Evolutionary conservation across 2,888 invertebrate species (phyloP), one percentile per base, ranked within the genome.

Genomic region (Agrotis exclamationis): DNA sequence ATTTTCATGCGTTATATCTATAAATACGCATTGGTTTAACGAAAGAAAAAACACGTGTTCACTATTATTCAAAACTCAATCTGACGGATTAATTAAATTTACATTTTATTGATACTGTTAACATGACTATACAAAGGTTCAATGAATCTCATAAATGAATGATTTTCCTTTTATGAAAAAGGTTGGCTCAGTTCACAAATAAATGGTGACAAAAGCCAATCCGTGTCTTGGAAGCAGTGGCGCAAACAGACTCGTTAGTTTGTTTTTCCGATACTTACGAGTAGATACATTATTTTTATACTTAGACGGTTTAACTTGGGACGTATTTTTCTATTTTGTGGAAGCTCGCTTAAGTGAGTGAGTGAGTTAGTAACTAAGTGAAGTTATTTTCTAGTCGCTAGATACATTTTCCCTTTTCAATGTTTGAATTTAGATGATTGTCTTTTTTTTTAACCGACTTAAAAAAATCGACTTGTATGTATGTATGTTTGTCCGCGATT

Each of bases 161-260:
- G 11, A 56, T 13, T 48, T 68, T 45, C 5, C 4, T 53, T 76
- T 53, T 11, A 54, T 54, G 28, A 28, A 48, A 44, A n/a, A 18
- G 18, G 33, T 28, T n/a, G 3, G 20, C 5, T 1, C 6, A 33
- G 28, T 79, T 44, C 47, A 22, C 4, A 57, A 22, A 33, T 50
- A 54, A 22, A 60, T n/a, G 45, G 9, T 39, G 22, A 45, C 53
- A 45, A 39, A 63, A 79, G 48, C 44, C 48, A 58, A 72, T 48
- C 51, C 62, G 3, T 63, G 48, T 80, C 22, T 18, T 18, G 53
- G 33, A 73, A 54, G 18, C n/a, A 18, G 57, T 39, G 22, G 22
- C 28, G 57, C 20, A 47, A 50, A 54, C 20, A 0, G 3, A 33
- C 6, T 72, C 1, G 18, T 53, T 28, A 28, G 20, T 53, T 57